Evolutionary conservation across 2,797 vertebrate species (phyloP).

Genomic region (Ambastaia sidthimunki): DNA sequence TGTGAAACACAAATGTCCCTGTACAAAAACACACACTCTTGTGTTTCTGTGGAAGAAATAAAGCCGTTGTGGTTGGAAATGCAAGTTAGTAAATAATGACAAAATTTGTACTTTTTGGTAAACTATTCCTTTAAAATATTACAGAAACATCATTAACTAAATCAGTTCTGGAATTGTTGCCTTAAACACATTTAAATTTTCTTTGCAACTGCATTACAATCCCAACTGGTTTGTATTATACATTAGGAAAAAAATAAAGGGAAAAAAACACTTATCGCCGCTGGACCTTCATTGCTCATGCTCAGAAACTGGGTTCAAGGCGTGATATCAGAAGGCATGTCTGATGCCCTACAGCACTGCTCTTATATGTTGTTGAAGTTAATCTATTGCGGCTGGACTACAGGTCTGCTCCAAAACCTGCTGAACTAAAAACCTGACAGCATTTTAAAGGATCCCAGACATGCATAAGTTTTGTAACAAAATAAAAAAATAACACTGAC

Average conservation of each 20-base stretch:
- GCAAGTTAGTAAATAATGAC: neutral
- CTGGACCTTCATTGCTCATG: constrained; percentile 3
- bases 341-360: constrained; percentile 6
- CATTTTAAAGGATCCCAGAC: neutral
- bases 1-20: no score
- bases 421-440: neutral
- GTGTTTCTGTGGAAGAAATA: neutral
- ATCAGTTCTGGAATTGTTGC: no score
- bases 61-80: neutral
- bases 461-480: neutral
- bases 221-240: neutral
- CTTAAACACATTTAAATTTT: no score
- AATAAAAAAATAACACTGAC: neutral
- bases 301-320: constrained; percentile 27
- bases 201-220: neutral
- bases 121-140: neutral
- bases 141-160: neutral
- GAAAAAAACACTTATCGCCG: neutral
- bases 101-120: neutral
- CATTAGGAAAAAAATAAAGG: neutral
- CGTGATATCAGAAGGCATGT: constrained; percentile 16
- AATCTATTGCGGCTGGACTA: constrained; percentile 15
- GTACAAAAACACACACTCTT: no score
- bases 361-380: constrained; percentile 23
- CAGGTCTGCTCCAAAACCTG: neutral